Evolutionary conservation across 2,797 vertebrate genomes (phyloP).

Genomic region (Merluccius polli): DNA sequence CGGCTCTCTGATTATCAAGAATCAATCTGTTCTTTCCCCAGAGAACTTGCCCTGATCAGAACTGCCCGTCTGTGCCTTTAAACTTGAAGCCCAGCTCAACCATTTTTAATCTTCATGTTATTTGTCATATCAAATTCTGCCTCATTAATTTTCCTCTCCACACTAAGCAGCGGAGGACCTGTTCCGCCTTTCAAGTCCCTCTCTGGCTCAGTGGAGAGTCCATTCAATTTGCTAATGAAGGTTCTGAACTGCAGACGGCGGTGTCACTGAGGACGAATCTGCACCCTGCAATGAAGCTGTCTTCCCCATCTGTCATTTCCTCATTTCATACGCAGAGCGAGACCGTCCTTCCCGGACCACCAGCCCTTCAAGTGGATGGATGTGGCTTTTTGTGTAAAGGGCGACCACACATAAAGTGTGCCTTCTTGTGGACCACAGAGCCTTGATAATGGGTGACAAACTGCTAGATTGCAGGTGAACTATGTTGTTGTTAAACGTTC

Average conservation of each 20-base stretch:
- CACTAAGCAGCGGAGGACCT: background rate
- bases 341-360: too few relatives aligned
- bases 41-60: slow-evolving; percentile 11
- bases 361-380: background rate
- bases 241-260: slow-evolving; percentile 17
- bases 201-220: slow-evolving; percentile 6
- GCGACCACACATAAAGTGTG: background rate
- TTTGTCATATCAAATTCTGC: slow-evolving; percentile 17
- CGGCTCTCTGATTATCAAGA: background rate
- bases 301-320: background rate
- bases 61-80: background rate
- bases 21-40: background rate
- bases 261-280: background rate
- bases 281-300: background rate
- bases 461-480: too few relatives aligned
- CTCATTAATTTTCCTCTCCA: slow-evolving; percentile 32
- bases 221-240: slow-evolving; percentile 33
- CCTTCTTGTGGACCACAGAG: too few relatives aligned
- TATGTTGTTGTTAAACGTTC: too few relatives aligned
- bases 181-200: slow-evolving; percentile 7
- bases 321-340: background rate
- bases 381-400: background rate
- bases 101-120: background rate
- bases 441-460: too few relatives aligned
- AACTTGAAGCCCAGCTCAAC: background rate